Evolutionary conservation across 1,140 invertebrate genomes (phyloP), one percentile per base, ranked within the genome.

Genomic region (Choristoneura fumiferana): DNA sequence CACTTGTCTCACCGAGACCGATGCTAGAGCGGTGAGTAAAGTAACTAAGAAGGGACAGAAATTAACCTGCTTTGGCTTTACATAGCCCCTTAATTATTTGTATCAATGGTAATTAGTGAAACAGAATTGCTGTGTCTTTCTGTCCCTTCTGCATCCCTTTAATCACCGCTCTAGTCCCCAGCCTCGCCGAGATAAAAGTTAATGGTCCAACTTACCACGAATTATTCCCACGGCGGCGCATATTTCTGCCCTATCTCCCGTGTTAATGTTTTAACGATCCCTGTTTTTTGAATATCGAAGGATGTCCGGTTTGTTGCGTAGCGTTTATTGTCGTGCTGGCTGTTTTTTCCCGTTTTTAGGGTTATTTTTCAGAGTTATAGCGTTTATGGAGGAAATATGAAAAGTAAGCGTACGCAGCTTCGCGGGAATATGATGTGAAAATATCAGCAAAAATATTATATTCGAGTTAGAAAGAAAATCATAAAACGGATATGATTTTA

Each of bases 131-230:
- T n/a, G 49, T 29, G 33, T 33, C 49, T 8, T 53, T 4, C 4
- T 45, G 22, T 22, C 13, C 35, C 10, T 14, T 55, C 33, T 22
- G 54, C 35, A 15, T 22, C 54, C 40, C 43, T 14, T 39, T 43
- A 52, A 43, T 52, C 49, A 34, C 49, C 54, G 53, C 62, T 29
- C 68, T 53, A 40, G 45, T 53, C 49, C 45, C 57, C 58, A 29
- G 14, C 40, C 53, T 54, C 49, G 63, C 60, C 18, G 54, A 77
- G 77, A 78, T 78, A 78, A 80, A 79, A 80, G 67, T 80, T 80
- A 80, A 80, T 80, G 77, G 73, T 38, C 64, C 75, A 80, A 80
- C 73, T 76, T 76, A 76, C 74, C 71, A 54, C 65, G 67, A 76
- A 76, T 77, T 72, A 76, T 73, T 69, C 69, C 73, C 75, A 52